Base-by-base conservation (phyloP, 35 echinoderm and acorn worm species). In the Holothuria glaberrima region DNA sequence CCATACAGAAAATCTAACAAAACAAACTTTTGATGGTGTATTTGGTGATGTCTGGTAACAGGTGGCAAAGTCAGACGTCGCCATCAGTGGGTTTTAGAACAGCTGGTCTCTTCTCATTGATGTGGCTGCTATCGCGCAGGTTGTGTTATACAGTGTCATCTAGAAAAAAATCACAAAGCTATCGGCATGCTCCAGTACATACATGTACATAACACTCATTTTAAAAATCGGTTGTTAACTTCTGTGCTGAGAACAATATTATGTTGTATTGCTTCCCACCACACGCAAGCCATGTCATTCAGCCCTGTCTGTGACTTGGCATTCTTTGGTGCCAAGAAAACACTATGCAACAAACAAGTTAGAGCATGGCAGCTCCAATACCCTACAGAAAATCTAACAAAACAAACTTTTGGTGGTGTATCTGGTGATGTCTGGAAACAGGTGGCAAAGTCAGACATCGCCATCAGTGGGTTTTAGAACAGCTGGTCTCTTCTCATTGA, bases 231-330 rank as follows among this genome's bases (percentile, higher is more conserved):
- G n/a, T n/a, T n/a, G n/a, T n/a, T 5, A 29, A 90, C 33, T 52
- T 89, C 0, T 89, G 86, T 41, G 58, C 48, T 16, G 86, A 90
- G 10, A 57, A 81, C 18, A 1, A 35, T 0, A 89, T 93, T 20
- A 29, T 90, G 12, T 59, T 93, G 41, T 93, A 93, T 44, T 76
- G 86, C 9, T 64, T 89, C 59, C 72, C 58, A 41, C 19, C 71
- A 31, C 71, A 93, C 68, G 69, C 86, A 14, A 68, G 41, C 10
- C 91, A 93, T 48, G 68, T 93, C 24, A 83, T 93, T 2, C 86
- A 93, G 50, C 92, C 92, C 22, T 90, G n/a, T n/a, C n/a, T n/a
- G 87, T 36, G 87, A 89, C 71, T 32, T 93, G 48, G 3, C 75
- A 46, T 48, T 93, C n/a, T 93, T 75, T 80, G 59, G 46, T 44